phyloP scores from a whole-genome alignment of 2,113 vertebrate genomes.

The Pheucticus melanocephalus region DNA sequence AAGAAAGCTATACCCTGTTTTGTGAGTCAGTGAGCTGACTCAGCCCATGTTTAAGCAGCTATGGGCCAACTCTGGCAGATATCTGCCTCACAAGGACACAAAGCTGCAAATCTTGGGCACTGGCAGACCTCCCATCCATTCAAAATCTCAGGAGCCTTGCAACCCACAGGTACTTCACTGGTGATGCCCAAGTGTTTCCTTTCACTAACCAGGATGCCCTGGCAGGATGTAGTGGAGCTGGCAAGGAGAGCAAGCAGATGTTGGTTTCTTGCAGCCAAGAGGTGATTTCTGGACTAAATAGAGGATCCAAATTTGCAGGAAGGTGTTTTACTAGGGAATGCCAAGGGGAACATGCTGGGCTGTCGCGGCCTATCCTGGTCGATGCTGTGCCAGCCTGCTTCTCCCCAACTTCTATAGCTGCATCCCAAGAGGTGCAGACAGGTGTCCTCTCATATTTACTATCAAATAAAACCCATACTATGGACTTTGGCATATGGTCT shows the following conservation, averaged over 20 bases:
- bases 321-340: neutral
- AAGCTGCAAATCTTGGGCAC: neutral
- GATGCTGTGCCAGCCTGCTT: neutral
- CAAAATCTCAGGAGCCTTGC: neutral
- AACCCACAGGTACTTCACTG: neutral
- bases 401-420: neutral
- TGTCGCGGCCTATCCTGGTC: neutral
- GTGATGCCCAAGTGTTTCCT: neutral
- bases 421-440: neutral
- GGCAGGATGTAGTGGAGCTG: neutral
- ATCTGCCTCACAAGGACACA: neutral
- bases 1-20: too few relatives aligned
- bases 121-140: neutral
- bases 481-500: neutral
- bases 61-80: neutral
- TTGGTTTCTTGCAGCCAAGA: neutral
- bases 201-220: neutral
- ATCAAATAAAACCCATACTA: neutral
- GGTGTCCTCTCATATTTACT: neutral
- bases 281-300: neutral
- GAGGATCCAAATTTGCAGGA: neutral
- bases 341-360: fast-evolving
- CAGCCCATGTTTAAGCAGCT: neutral
- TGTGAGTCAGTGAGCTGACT: neutral
- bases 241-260: neutral